Conservation (phyloP, 2,113 vertebrate species). For the Protobothrops flavoviridis region DNA sequence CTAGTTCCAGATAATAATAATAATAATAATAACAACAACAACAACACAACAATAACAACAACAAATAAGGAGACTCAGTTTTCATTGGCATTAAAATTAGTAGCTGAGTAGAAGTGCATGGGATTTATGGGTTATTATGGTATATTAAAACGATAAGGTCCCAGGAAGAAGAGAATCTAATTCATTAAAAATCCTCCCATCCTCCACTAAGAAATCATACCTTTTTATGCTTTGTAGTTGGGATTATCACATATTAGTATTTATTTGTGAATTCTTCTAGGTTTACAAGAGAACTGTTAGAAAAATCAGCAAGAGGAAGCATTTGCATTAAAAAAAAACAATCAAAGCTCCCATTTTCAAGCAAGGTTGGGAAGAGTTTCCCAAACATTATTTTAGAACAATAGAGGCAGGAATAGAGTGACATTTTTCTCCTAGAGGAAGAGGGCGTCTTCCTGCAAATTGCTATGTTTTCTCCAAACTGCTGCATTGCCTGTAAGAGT, state of each 20-base stretch:
- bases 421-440: not conserved
- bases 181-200: not conserved
- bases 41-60: too few relatives aligned
- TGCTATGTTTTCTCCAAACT: not conserved
- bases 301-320: not conserved
- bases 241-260: not conserved
- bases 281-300: not conserved
- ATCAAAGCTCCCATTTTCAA: not conserved
- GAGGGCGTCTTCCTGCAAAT: not conserved
- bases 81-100: not conserved
- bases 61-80: not conserved
- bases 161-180: not conserved
- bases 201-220: not conserved
- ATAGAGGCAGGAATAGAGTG: not conserved
- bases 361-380: not conserved
- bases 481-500: not conserved
- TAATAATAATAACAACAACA: too few relatives aligned
- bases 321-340: not conserved
- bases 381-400: not conserved
- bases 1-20: not conserved
- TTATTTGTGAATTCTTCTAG: not conserved
- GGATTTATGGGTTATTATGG: not conserved
- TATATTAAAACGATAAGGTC: not conserved
- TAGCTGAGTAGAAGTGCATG: not conserved
- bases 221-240: not conserved